Conservation (phyloP, 23 tunicate genomes). For the Ascidia mentula region DNA sequence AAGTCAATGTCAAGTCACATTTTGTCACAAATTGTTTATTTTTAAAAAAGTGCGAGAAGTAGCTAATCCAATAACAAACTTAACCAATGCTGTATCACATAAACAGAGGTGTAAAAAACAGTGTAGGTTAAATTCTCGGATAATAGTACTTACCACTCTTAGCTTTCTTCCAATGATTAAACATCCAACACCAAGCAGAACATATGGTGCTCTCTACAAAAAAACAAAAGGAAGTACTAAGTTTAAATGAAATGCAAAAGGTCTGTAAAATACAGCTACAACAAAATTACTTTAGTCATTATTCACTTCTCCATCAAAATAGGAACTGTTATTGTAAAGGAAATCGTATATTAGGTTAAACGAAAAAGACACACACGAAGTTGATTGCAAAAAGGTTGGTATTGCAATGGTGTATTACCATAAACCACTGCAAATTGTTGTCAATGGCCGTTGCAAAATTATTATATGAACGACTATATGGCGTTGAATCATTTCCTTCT, state of each 20-base stretch:
- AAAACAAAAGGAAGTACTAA: neutral
- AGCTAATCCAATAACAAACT: too few relatives aligned
- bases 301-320: too few relatives aligned
- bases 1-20: too few relatives aligned
- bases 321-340: too few relatives aligned
- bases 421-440: neutral
- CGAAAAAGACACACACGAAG: neutral
- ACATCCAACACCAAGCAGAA: slow-evolving; percentile 24
- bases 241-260: neutral
- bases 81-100: neutral
- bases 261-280: neutral
- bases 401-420: too few relatives aligned
- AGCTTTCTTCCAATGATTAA: slow-evolving; percentile 21
- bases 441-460: neutral
- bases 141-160: slow-evolving; percentile 19
- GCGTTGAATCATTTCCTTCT: neutral
- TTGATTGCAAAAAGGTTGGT: neutral
- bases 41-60: too few relatives aligned
- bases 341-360: too few relatives aligned
- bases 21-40: too few relatives aligned
- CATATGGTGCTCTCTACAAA: slow-evolving; percentile 27
- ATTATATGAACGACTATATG: neutral
- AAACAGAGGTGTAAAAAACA: neutral
- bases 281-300: too few relatives aligned
- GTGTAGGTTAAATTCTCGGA: too few relatives aligned